These are phyloP conservation scores for Xerus inauris DNA, from an alignment of 2,113 vertebrate genomes.

Conservation along the genomic window DNA sequence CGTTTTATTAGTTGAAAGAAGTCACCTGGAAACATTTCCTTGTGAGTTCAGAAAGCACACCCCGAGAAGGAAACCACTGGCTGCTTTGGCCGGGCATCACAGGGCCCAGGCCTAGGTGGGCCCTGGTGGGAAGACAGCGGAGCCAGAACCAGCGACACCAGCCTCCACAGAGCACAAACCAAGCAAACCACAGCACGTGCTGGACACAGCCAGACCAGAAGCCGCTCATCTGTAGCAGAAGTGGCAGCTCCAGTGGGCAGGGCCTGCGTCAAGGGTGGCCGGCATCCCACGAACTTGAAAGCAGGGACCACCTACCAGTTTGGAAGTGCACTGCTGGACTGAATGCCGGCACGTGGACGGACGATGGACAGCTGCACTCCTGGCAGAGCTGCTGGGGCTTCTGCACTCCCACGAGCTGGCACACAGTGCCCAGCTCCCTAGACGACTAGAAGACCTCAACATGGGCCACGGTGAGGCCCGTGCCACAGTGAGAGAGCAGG, in stretches of 20 bases:
- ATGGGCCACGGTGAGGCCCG: no score
- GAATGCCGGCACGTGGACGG: neutral
- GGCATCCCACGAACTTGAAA: neutral
- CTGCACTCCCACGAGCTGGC: neutral
- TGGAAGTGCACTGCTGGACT: neutral
- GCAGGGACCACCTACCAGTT: neutral
- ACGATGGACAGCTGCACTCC: no score
- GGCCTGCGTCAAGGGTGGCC: no score
- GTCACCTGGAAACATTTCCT: neutral
- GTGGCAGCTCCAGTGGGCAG: neutral
- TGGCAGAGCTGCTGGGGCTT: no score
- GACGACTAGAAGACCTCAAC: neutral
- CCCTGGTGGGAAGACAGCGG: no score
- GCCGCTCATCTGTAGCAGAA: neutral
- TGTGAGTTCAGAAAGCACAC: no score
- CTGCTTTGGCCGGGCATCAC: accelerated
- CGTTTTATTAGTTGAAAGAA: neutral
- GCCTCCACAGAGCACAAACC: neutral
- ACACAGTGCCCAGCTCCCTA: neutral
- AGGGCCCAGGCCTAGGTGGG: neutral
- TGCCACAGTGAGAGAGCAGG: no score
- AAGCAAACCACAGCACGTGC: neutral
- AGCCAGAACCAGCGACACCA: neutral
- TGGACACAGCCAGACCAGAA: neutral
- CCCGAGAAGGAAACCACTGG: neutral